Evolutionary conservation across 2,113 vertebrate species (phyloP).

Genomic region (Aythya baeri): DNA sequence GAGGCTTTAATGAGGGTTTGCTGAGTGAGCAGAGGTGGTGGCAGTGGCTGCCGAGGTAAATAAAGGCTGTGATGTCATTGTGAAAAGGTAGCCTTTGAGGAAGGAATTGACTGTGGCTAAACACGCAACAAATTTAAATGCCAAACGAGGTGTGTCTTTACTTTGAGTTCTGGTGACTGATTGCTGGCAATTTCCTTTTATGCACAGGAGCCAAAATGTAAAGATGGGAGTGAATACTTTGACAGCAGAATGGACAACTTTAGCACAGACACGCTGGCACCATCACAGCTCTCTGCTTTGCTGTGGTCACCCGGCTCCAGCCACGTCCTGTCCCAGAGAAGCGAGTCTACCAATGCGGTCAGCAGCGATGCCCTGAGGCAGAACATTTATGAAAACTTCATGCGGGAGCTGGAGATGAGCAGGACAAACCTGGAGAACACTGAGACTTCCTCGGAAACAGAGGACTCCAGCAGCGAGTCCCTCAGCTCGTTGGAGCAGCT

Average conservation of each 20-base stretch:
- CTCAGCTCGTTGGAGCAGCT: slow-evolving; percentile 93
- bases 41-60: background rate
- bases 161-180: background rate
- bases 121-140: background rate
- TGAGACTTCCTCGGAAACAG: slow-evolving; percentile 69
- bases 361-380: slow-evolving; percentile 84
- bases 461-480: slow-evolving; percentile 90
- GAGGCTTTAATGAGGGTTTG: background rate
- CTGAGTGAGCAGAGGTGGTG: background rate
- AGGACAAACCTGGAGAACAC: slow-evolving; percentile 69
- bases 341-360: slow-evolving; percentile 82
- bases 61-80: background rate
- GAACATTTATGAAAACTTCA: slow-evolving; percentile 95
- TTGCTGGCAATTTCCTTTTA: background rate
- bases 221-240: slow-evolving; percentile 87
- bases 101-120: background rate
- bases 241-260: slow-evolving; percentile 89
- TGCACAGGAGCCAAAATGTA: slow-evolving; percentile 86
- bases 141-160: background rate
- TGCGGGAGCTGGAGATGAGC: slow-evolving; percentile 89
- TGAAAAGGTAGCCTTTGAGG: background rate
- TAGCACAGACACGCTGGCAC: slow-evolving; percentile 79
- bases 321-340: slow-evolving; percentile 79
- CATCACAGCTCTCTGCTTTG: slow-evolving; percentile 79
- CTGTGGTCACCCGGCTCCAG: slow-evolving; percentile 82